Conservation (phyloP, 2,113 vertebrate species). For the Tachycineta bicolor region DNA sequence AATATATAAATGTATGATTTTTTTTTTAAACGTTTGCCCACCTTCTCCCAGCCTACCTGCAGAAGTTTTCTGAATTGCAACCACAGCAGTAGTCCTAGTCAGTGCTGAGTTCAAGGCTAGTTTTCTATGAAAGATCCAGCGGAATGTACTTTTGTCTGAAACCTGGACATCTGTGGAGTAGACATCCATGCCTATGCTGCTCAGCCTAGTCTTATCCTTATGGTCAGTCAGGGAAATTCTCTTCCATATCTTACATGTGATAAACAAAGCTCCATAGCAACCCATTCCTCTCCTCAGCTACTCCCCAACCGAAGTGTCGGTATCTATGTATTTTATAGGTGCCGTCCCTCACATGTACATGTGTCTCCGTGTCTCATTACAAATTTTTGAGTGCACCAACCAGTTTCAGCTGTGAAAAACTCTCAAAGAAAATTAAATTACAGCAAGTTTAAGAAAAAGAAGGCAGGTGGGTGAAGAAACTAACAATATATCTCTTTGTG, state of each 20-base stretch:
- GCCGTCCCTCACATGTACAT: background rate
- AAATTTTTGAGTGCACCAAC: background rate
- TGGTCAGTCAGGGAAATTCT: background rate
- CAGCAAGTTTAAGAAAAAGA: background rate
- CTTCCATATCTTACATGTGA: background rate
- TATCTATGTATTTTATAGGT: background rate
- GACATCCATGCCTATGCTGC: rapidly evolving
- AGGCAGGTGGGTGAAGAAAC: background rate
- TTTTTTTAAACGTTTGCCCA: background rate
- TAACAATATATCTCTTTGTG: rapidly evolving
- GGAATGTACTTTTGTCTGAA: background rate
- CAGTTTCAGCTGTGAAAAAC: background rate
- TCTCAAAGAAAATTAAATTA: background rate
- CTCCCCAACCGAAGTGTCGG: background rate
- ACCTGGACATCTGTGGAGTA: background rate
- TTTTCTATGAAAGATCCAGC: background rate
- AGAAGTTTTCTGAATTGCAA: background rate
- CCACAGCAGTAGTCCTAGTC: background rate
- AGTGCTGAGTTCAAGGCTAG: background rate
- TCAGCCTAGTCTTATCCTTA: background rate
- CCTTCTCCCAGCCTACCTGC: background rate
- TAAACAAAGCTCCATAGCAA: background rate
- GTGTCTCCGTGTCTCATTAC: rapidly evolving
- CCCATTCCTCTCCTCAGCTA: background rate
- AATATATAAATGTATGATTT: background rate